These are phyloP conservation scores for Gambusia yucatana DNA, from an alignment of 2,797 vertebrate genomes.

Conservation along the genomic window DNA sequence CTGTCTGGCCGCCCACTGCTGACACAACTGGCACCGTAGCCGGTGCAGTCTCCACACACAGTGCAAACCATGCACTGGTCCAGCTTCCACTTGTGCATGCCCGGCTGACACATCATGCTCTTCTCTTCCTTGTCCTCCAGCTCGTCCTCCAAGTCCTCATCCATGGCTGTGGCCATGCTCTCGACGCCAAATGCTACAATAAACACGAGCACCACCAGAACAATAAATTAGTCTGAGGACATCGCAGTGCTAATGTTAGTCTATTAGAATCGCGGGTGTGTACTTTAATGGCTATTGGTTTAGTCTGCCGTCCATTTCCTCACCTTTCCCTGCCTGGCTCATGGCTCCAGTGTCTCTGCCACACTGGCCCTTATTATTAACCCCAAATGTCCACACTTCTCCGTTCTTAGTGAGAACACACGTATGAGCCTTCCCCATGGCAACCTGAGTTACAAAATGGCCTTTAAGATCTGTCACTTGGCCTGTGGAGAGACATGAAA, in stretches of 20 bases:
- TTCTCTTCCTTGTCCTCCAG: constrained; percentile 98
- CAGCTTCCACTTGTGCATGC: constrained; percentile 99
- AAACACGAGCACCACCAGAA: not conserved
- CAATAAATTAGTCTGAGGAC: not conserved
- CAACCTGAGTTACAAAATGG: constrained; percentile 96
- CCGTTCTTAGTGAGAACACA: constrained; percentile 97
- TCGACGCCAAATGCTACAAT: constrained; percentile 91
- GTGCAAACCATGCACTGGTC: constrained; percentile 99
- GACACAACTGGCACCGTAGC: constrained; percentile 97
- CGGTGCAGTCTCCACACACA: constrained; percentile 97
- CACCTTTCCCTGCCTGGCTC: constrained; percentile 97
- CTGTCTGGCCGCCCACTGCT: constrained; percentile 97
- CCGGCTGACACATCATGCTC: constrained; percentile 98
- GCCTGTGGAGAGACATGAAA: constrained; percentile 74
- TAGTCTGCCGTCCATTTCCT: constrained; percentile 14
- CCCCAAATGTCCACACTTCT: constrained; percentile 98
- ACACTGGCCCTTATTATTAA: constrained; percentile 99
- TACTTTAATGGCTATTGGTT: not conserved
- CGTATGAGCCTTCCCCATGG: constrained; percentile 98
- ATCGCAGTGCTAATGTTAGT: not conserved
- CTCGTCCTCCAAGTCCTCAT: constrained; percentile 98
- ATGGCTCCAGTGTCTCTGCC: constrained; percentile 96
- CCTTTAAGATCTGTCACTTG: constrained; percentile 98
- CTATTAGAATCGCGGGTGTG: not conserved
- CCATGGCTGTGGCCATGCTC: constrained; percentile 99